Base-by-base conservation (phyloP, 1,140 invertebrate species). In the Listronotus oregonensis region DNA sequence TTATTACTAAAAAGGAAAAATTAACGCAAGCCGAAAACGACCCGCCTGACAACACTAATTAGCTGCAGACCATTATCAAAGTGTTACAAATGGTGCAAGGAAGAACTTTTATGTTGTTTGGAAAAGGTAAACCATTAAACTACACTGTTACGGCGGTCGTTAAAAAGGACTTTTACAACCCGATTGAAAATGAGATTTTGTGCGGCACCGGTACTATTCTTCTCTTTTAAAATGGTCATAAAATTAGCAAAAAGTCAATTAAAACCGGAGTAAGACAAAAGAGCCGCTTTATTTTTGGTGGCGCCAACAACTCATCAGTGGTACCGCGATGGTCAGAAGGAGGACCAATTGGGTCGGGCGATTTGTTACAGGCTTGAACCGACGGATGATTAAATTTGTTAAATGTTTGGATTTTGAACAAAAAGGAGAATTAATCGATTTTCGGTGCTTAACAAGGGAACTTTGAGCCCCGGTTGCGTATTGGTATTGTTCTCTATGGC, bases 191-290 rank as follows among this genome's bases (percentile, higher is more conserved):
- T 59, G 42, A 46, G 46, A 47, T 47, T 47, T 47, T 47, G 7
- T 8, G 17, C 50, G 14, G 61, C 27, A n/a, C 40, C 52, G 34
- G 54, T 31, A 37, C 15, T 3, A n/a, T 40, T 54, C 51, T 27
- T 32, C 15, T 14, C 34, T 5, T 40, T n/a, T 1, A 64, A 37
- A 15, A 17, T 21, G 37, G 18, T 64, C 62, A 32, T 64, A 57
- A 64, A 64, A 64, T 56, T 56, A 57, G 52, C 54, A 64, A 57
- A 63, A 64, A 64, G 34, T 64, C 62, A 64, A 64, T 64, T 64
- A 64, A 51, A 64, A 57, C 27, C 34, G 31, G 42, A 14, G 54
- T 64, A 64, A 57, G 54, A 64, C 62, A 64, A 64, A 64, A 64
- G 54, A 12, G 37, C 52, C 52, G 62, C 42, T n/a, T 21, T 39